Evolutionary conservation across 2,797 vertebrate genomes (phyloP), one percentile per base, ranked within the genome.

Genomic region (Anguilla obscura): DNA sequence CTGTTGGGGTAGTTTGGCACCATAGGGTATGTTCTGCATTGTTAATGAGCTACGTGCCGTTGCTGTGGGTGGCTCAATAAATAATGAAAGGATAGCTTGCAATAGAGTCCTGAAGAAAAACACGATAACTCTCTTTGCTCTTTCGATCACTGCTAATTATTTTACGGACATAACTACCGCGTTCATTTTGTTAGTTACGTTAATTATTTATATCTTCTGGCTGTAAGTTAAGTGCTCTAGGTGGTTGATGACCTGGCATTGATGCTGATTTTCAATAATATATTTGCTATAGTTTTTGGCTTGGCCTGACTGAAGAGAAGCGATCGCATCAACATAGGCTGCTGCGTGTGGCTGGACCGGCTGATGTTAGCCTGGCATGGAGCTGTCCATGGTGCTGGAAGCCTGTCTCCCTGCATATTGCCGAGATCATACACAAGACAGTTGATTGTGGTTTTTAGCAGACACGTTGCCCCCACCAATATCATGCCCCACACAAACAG

Each of bases 41-140:
- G 94, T 94, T 95, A 94, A 97, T 95, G 94, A 95, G 92, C 93
- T 94, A 92, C 91, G 92, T 92, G 95, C 93, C 93, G 92, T 94
- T 94, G 95, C 94, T 92, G 92, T 89, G 93, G 92, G 93, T 95
- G 93, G 93, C 94, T 95, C 92, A 93, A 93, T 93, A 92, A 92
- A 92, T 95, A 94, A 96, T 93, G 94, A 96, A 94, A 93, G 90
- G 93, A 91, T 89, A 92, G 89, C 88, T 91, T 93, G 89, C 93
- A 89, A 93, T 89, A 90, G 92, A 88, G 89, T 87, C 91, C 92
- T 91, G 93, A 54, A 3, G 90, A 58, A 90, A 91, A 94, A 91
- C 93, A 91, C 92, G 92, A 93, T 93, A 92, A 90, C 90, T 87
- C 91, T 91, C 92, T 54, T 84, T n/a, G 90, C 91, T 92, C 84